These are phyloP conservation scores for Aphaenogaster rudis DNA, from an alignment of 1,140 invertebrate genomes.

Conservation along the genomic window DNA sequence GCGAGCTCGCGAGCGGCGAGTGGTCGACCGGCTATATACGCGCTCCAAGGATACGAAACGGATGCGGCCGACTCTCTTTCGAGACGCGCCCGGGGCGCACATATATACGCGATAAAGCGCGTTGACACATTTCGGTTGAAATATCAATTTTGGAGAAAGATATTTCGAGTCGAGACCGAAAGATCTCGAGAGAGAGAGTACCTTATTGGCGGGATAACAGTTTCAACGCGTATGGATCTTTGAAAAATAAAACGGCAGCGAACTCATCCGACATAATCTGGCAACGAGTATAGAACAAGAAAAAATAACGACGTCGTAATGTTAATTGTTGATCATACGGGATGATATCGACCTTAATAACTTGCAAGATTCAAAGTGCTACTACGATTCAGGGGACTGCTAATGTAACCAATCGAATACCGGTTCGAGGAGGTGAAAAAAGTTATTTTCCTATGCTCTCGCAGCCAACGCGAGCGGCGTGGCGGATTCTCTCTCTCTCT, in stretches of 20 bases:
- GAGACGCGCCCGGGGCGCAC: no score
- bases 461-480: not conserved
- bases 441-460: conserved; percentile 36
- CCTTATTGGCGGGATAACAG: not conserved
- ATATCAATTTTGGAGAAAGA: not conserved
- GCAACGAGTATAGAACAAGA: not conserved
- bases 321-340: not conserved
- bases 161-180: not conserved
- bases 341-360: not conserved
- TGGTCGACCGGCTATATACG: not conserved
- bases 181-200: not conserved
- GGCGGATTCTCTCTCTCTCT: not conserved
- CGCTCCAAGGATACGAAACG: conserved; percentile 26
- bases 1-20: not conserved
- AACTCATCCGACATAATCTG: not conserved
- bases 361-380: not conserved
- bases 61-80: conserved; percentile 21
- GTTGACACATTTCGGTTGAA: not conserved
- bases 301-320: not conserved
- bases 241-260: not conserved
- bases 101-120: not conserved
- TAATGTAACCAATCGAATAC: conserved; percentile 26
- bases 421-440: conserved; percentile 49
- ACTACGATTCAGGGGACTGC: not conserved
- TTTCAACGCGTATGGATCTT: no score